These are phyloP conservation scores for Ophioderma brevispina DNA, from an alignment of 35 echinoderm and acorn worm species.

Conservation along the genomic window DNA sequence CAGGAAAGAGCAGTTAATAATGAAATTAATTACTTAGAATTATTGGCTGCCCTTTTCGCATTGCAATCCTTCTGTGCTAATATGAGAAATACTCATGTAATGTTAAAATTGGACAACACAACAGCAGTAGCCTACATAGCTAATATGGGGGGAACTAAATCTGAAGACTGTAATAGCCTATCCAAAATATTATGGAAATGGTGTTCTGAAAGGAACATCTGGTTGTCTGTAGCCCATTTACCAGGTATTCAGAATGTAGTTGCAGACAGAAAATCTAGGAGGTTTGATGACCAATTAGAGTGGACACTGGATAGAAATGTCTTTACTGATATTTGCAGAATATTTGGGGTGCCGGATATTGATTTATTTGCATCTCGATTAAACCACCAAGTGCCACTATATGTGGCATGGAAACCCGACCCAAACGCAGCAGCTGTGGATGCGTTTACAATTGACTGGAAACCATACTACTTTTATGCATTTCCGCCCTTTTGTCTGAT, in stretches of 20 bases:
- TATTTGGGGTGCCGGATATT: conserved; percentile 49
- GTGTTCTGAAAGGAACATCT: conserved; percentile 50
- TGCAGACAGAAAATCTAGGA: conserved; percentile 47
- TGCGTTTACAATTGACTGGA: conserved; percentile 61
- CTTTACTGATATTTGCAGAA: conserved; percentile 3
- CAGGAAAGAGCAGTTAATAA: neutral
- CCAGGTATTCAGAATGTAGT: conserved; percentile 46
- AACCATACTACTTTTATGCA: conserved; percentile 62
- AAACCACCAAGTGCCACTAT: conserved; percentile 29
- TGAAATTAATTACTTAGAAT: conserved; percentile 60
- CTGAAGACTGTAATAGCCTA: conserved; percentile 41
- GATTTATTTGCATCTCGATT: conserved; percentile 63
- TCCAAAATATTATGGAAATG: conserved; percentile 57
- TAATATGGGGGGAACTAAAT: conserved; percentile 53
- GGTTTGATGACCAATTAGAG: conserved; percentile 37
- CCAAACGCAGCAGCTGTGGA: conserved; percentile 35
- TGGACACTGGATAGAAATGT: conserved; percentile 34
- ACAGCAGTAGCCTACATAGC: conserved; percentile 74
- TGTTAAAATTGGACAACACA: conserved; percentile 50
- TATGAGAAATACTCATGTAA: conserved; percentile 39
- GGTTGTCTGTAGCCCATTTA: conserved; percentile 47
- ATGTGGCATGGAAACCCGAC: conserved; percentile 69
- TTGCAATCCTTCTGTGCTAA: conserved; percentile 44
- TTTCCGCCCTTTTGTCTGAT: conserved; percentile 67
- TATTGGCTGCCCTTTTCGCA: conserved; percentile 38